These are phyloP conservation scores for Odocoileus hemionus DNA, from an alignment of 2,113 vertebrate genomes.

Conservation along the genomic window DNA sequence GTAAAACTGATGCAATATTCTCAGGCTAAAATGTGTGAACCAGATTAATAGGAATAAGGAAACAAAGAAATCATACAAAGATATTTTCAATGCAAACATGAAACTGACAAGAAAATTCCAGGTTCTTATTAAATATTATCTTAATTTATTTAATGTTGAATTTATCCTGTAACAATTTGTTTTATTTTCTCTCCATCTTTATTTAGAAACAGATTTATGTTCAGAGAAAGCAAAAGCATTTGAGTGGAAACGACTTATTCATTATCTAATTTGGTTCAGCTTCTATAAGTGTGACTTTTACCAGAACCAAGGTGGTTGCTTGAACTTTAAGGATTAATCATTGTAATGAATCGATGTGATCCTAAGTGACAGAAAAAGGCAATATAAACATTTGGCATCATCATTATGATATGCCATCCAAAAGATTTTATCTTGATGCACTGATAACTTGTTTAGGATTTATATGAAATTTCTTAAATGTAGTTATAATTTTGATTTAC, in stretches of 20 bases:
- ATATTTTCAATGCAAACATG: neutral
- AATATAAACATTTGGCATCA: neutral
- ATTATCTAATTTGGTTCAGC: neutral
- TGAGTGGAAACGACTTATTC: neutral
- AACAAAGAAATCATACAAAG: neutral
- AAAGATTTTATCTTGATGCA: neutral
- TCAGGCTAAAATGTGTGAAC: neutral
- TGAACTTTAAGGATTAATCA: neutral
- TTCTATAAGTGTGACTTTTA: neutral
- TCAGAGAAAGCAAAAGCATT: neutral
- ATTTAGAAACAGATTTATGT: neutral
- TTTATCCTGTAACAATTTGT: neutral
- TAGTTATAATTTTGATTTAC: neutral
- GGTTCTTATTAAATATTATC: neutral
- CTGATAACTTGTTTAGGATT: neutral
- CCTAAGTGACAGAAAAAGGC: neutral
- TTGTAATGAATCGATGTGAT: neutral
- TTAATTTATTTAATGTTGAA: neutral
- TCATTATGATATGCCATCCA: neutral
- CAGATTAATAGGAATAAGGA: neutral
- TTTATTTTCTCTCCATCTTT: neutral
- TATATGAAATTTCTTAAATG: neutral
- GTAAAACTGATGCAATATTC: neutral
- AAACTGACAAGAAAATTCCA: neutral
- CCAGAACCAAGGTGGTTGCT: neutral